A percentile compares a stretch with the other conserved stretches of the same genome.
Conservation (phyloP, 2,888 invertebrate genomes). For the Pogonocherus hispidulus region DNA sequence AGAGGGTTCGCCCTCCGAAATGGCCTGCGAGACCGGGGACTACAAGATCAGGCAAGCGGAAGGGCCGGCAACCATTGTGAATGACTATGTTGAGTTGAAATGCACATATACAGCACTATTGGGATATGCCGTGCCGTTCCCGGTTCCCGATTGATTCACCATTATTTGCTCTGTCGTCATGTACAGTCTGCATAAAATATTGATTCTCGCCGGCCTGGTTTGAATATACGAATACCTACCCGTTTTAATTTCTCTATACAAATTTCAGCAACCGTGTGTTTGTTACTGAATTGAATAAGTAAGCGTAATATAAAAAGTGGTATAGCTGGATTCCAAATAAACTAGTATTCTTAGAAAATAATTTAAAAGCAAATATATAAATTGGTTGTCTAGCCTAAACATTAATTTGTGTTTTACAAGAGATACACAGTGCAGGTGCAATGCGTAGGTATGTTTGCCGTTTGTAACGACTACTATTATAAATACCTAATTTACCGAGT, state of each 20-base stretch:
- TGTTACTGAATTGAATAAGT: too few species aligned
- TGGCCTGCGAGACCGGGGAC: constrained; percentile 61
- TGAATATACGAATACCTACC: neutral
- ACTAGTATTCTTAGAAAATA: too few species aligned
- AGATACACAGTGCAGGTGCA: too few species aligned
- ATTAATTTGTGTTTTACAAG: too few species aligned
- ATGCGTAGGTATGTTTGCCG: too few species aligned
- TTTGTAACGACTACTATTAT: too few species aligned
- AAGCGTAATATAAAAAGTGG: too few species aligned
- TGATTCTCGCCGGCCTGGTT: neutral
- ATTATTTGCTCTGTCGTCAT: constrained; percentile 36
- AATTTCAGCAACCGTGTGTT: too few species aligned
- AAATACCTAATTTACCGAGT: too few species aligned
- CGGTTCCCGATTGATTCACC: constrained; percentile 30
- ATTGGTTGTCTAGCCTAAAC: too few species aligned
- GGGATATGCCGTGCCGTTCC: constrained; percentile 22
- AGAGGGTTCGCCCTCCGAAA: constrained; percentile 61
- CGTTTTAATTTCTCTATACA: neutral
- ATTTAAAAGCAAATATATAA: too few species aligned
- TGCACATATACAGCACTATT: constrained; percentile 48
- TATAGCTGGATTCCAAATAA: too few species aligned
- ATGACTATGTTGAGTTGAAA: constrained; percentile 52
- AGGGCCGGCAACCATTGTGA: constrained; percentile 60
- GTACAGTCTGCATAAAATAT: constrained; percentile 28
- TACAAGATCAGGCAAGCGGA: constrained; percentile 61